Evolutionary conservation across 92 coral and sea anemone species (phyloP), one percentile per base, ranked within the genome.

Genomic region (Phymanthus crucifer): DNA sequence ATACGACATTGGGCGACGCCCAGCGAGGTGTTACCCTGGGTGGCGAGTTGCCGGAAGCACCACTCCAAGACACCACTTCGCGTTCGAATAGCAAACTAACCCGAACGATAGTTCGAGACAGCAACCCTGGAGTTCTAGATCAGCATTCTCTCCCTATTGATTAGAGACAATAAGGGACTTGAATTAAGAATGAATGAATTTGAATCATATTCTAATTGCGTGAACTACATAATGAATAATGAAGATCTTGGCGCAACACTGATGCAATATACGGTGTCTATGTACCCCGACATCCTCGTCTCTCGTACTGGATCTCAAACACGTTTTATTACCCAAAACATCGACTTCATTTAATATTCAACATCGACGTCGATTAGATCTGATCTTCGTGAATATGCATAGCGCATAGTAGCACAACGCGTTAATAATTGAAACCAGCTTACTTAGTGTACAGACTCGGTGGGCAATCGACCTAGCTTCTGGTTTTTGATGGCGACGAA

Each of bases 401-500:
- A 61, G 68, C 29, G 29, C 29, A 54, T 24, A 7, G 68, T 61
- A 61, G 34, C 27, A 0, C 13, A 24, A 27, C 68, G 33, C 19
- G 29, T 61, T 27, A 61, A 61, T 61, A 27, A 61, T 61, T 61
- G 36, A 61, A 61, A 27, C 29, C 29, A 24, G 68, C 68, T 0
- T 61, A 61, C 14, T 43, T 61, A 8, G 68, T 61, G 34, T 27
- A 24, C 0, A 24, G 36, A 18, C 29, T 10, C 13, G 29, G 10
- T 61, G 13, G 68, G 29, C 68, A 61, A 61, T 27, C 68, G 35
- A 61, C 68, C 33, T n/a, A n/a, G n/a, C n/a, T n/a, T 61, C 68
- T 61, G 68, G 26, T 10, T 7, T 24, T 69, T 3, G 23, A 69
- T 69, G 73, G 73, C 34, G 26, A 38, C 57, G 21, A 34, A 64